phyloP scores from a whole-genome alignment of 2,888 invertebrate species.

The Antheraea assamensis region DNA sequence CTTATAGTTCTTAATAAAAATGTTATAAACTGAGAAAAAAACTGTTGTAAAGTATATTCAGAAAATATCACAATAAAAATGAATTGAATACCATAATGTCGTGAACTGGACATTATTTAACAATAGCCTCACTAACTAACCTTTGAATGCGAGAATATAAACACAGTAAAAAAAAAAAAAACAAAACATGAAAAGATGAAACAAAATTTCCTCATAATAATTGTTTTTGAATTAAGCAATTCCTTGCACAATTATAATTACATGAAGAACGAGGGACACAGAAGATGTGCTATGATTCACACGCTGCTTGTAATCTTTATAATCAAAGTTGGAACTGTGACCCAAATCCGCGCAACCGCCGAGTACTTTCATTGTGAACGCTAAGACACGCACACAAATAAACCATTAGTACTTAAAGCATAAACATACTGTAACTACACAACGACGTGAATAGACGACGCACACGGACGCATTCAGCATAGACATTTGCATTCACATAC shows the following conservation, averaged over 20 bases:
- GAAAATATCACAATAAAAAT: not conserved
- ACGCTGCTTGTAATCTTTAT: conserved; percentile 76
- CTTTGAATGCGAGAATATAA: conserved; percentile 10
- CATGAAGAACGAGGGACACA: conserved; percentile 35
- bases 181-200: conserved; percentile 3
- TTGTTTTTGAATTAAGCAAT: conserved; percentile 18
- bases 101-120: not conserved
- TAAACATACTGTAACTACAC: conserved; percentile 20
- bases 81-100: not conserved
- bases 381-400: conserved; percentile 60
- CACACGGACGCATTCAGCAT: conserved; percentile 15
- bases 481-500: conserved; percentile 31
- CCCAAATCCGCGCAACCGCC: conserved; percentile 79
- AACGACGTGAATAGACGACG: conserved; percentile 25
- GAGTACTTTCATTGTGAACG: conserved; percentile 81
- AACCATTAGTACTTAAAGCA: conserved; percentile 15
- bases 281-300: conserved; percentile 79
- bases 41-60: not conserved
- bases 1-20: not conserved
- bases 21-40: not conserved
- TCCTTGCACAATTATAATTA: conserved; percentile 13
- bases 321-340: conserved; percentile 80
- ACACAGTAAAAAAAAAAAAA: not conserved
- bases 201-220: conserved; percentile 12
- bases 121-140: not conserved